phyloP scores from a whole-genome alignment of 1,140 invertebrate genomes.

The Bombyx mori region ASM3026992v2 NC_085109.1:11089501-11090000 shows the following conservation, averaged over 20 bases:
- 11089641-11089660: conserved; percentile 18
- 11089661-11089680: conserved; percentile 11
- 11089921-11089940: conserved; percentile 46
- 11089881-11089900: conserved; percentile 3
- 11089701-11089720: too few species aligned
- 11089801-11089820: too few species aligned
- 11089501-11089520: too few species aligned
- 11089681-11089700: background rate
- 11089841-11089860: too few species aligned
- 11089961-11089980: conserved; percentile 48
- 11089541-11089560: too few species aligned
- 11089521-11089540: too few species aligned
- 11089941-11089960: conserved; percentile 41
- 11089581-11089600: conserved; percentile 52
- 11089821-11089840: too few species aligned
- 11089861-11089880: conserved; percentile 4
- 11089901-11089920: conserved; percentile 42
- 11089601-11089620: conserved; percentile 53
- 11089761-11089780: too few species aligned
- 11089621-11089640: conserved; percentile 60
- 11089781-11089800: too few species aligned
- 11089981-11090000: conserved; percentile 27
- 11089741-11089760: too few species aligned
- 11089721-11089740: too few species aligned
- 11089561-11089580: conserved; percentile 39